Evolutionary conservation across 2,797 vertebrate species (phyloP).

Genomic region (Oreortyx pictus): DNA sequence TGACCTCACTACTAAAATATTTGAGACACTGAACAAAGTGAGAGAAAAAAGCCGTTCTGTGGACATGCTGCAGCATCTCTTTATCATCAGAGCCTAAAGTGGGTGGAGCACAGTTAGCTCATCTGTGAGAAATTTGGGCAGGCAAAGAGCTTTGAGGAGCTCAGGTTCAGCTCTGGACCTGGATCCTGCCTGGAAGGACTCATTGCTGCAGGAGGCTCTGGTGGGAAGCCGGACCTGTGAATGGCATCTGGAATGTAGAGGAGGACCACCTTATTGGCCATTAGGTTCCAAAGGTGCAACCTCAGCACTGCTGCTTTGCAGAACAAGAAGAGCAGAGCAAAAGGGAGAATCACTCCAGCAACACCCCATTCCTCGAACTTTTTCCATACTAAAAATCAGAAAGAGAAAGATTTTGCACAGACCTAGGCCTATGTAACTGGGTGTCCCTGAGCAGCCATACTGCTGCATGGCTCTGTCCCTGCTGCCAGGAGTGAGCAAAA

Average conservation of each 20-base stretch:
- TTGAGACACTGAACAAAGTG: conserved; percentile 37
- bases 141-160: neutral
- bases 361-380: neutral
- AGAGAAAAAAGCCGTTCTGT: neutral
- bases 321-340: neutral
- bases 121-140: conserved; percentile 38
- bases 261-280: neutral
- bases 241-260: neutral
- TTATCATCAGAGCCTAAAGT: conserved; percentile 55
- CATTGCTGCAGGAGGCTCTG: neutral
- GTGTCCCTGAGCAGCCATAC: neutral
- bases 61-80: conserved; percentile 59
- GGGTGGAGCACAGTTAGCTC: conserved; percentile 57
- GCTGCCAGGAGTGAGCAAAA: neutral
- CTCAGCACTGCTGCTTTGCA: neutral
- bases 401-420: neutral
- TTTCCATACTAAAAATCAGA: neutral
- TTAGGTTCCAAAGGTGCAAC: neutral
- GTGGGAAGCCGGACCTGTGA: neutral
- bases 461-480: neutral
- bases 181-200: neutral
- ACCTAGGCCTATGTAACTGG: accelerated
- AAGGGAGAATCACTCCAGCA: neutral
- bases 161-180: neutral
- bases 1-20: conserved; percentile 50